Evolutionary conservation across 2,113 vertebrate genomes (phyloP), one percentile per base, ranked within the genome.

Genomic region (Cercocebus atys): DNA sequence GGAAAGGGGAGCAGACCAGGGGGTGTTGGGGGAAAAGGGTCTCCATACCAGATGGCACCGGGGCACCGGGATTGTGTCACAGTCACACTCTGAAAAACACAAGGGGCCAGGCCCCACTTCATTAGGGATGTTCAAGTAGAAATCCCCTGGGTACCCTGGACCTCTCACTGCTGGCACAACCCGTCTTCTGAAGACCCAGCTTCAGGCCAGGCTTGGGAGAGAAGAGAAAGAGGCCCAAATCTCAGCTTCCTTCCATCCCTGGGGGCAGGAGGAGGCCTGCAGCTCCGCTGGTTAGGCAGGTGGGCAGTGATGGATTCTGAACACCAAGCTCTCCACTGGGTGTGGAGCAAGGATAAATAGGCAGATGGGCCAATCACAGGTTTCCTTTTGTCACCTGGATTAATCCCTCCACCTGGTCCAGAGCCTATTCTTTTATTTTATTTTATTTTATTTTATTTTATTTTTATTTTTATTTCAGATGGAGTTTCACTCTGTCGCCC

Each of bases 31-130:
- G 76, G 57, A 61, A 13, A 23, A 92, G 32, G 0, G 79, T 90
- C 87, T 94, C 98, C 99, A 50, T 99, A 99, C 99, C 99, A 99
- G 98, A 93, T 98, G 96, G 98, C 99, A 99, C 93, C 99, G 99
- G 81, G 99, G 99, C 64, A 98, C 99, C 4, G 98, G 94, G 18
- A 99, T 99, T 40, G 98, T 99, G 70, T 99, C 99, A 1, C 99
- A 99, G 13, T 99, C 98, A 97, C 99, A 99, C 97, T 99, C 99
- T 99, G 98, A 97, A 99, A 99, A 96, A 99, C 50, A 98, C 16
- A 91, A 38, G 76, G 82, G 30, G 25, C 30, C 73, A 52, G 40
- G 61, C 61, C 30, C 57, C 66, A 50, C 8, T 43, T 98, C 76
- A 97, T 38, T 38, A 61, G 45, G 40, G 57, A 17, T 16, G 20